phyloP scores from a whole-genome alignment of 2,797 vertebrate genomes.

The Enteromius radiatus region DNA sequence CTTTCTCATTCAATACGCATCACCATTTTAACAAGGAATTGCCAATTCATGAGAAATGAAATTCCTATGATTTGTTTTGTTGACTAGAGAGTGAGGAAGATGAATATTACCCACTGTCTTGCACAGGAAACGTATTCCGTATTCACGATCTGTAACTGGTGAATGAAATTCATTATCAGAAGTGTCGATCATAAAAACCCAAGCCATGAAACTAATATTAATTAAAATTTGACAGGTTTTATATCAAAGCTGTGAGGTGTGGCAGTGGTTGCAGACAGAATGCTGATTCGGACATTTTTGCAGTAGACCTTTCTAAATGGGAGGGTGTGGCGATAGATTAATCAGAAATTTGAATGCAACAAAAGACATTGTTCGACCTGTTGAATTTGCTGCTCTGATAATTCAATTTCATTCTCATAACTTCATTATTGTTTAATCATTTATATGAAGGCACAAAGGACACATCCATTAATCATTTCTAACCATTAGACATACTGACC shows the following conservation, averaged over 20 bases:
- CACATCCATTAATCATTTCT: slow-evolving; percentile 30
- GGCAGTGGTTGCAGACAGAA: slow-evolving; percentile 4
- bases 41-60: slow-evolving; percentile 41
- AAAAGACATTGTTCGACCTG: slow-evolving; percentile 15
- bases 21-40: slow-evolving; percentile 2
- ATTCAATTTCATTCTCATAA: slow-evolving; percentile 23
- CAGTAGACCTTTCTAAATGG: not conserved
- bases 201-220: slow-evolving; percentile 28
- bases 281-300: not conserved
- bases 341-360: not conserved
- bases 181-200: slow-evolving; percentile 32
- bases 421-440: slow-evolving; percentile 34
- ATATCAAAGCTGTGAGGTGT: slow-evolving; percentile 27
- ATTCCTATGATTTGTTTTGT: slow-evolving; percentile 16
- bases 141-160: slow-evolving; percentile 25
- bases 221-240: slow-evolving; percentile 38
- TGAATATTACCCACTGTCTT: not conserved
- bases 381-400: slow-evolving; percentile 11
- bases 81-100: slow-evolving; percentile 9
- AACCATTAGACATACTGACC: not conserved
- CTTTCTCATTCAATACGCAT: not conserved
- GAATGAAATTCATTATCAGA: slow-evolving; percentile 47
- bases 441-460: slow-evolving; percentile 10
- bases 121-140: not conserved
- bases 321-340: slow-evolving; percentile 6